These are phyloP conservation scores for Thaumatotibia leucotreta DNA, from an alignment of 1,140 invertebrate genomes.

Conservation along the genomic window DNA sequence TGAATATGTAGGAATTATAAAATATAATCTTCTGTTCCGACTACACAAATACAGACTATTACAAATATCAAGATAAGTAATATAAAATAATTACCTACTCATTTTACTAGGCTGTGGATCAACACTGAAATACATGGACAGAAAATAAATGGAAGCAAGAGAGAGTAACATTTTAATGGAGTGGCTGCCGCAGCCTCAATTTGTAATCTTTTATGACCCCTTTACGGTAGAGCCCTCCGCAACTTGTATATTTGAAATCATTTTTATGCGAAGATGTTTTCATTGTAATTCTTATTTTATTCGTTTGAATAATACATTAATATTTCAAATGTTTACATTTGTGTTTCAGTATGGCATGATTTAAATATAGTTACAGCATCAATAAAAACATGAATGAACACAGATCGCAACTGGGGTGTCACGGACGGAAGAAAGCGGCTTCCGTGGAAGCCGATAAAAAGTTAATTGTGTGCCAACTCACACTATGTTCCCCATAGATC, in stretches of 20 bases:
- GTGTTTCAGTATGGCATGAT: not conserved
- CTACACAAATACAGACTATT: not conserved
- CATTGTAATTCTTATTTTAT: not conserved
- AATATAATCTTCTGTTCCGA: not conserved
- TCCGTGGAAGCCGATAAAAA: slow-evolving; percentile 1
- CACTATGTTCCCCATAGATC: not conserved
- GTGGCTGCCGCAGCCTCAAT: not conserved
- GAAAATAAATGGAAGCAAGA: not conserved
- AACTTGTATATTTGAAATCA: not conserved
- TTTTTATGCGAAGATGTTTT: not conserved
- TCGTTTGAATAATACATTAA: not conserved
- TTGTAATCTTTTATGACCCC: not conserved
- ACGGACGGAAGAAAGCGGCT: slow-evolving; percentile 11
- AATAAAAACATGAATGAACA: slow-evolving; percentile 2
- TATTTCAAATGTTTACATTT: not conserved
- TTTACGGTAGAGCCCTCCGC: not conserved
- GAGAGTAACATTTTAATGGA: not conserved
- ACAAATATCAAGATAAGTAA: no score
- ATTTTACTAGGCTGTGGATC: not conserved
- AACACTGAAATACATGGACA: not conserved
- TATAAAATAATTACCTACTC: no score
- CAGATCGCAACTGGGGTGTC: slow-evolving; percentile 12
- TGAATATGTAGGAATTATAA: no score
- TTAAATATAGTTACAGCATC: not conserved
- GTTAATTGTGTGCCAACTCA: slow-evolving; percentile 5